Conservation (phyloP, 2,888 invertebrate species). For the Dexiosoma caninum region DNA sequence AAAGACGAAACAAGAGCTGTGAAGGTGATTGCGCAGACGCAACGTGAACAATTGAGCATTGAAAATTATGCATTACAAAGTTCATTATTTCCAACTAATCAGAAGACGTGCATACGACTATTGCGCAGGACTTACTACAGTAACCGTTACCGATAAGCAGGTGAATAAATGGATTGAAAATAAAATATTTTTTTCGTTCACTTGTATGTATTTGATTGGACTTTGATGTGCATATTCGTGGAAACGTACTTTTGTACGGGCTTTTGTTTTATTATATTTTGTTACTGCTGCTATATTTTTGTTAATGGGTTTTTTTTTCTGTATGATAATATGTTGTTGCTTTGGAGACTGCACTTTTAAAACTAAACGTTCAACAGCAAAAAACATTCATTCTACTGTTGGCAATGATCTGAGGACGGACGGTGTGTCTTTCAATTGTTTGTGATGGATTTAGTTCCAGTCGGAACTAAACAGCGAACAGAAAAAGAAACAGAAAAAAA, state of each 20-base stretch:
- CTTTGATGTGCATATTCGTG: not conserved
- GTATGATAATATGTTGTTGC: conserved; percentile 39
- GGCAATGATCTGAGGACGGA: conserved; percentile 47
- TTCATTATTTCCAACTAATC: not conserved
- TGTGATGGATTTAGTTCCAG: conserved; percentile 60
- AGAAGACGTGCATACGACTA: not conserved
- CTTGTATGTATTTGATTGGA: not conserved
- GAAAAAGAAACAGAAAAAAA: conserved; percentile 4
- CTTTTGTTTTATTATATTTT: not conserved
- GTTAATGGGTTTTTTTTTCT: not conserved
- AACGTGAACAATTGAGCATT: conserved; percentile 3
- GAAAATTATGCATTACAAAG: conserved; percentile 1
- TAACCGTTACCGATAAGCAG: conserved; percentile 22
- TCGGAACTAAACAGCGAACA: conserved; percentile 52
- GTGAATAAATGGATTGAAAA: conserved; percentile 6
- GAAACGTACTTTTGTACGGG: not conserved
- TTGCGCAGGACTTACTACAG: not conserved
- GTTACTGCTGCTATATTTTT: not conserved
- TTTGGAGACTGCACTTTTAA: conserved; percentile 53
- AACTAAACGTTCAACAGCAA: conserved; percentile 50
- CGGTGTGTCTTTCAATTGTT: conserved; percentile 39
- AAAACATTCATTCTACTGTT: conserved; percentile 48
- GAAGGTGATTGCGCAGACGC: conserved; percentile 41
- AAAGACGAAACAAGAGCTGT: not conserved
- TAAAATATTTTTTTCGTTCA: not conserved